Percentiles rank a stretch among this genome's conserved stretches.
phyloP scores from a whole-genome alignment of 1,140 invertebrate genomes.

The Neodiprion virginianus region DNA sequence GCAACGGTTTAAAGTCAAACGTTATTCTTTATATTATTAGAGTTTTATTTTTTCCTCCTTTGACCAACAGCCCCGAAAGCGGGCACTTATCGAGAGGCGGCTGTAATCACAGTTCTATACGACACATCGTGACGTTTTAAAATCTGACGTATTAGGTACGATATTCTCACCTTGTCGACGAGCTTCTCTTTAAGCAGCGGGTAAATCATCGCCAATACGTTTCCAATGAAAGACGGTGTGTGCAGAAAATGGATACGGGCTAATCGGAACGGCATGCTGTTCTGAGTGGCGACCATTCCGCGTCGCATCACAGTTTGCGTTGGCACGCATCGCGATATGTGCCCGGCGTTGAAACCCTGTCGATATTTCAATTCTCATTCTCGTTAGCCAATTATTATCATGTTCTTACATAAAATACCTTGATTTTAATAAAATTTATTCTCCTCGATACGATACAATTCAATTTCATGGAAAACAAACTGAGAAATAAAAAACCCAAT shows the following conservation, averaged over 20 bases:
- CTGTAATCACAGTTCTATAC: too few relatives aligned
- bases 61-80: too few relatives aligned
- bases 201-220: conserved; percentile 51
- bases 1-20: too few relatives aligned
- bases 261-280: conserved; percentile 57
- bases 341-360: conserved; percentile 50
- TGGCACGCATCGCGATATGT: conserved; percentile 53
- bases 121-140: too few relatives aligned
- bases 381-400: too few relatives aligned
- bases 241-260: conserved; percentile 51
- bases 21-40: too few relatives aligned
- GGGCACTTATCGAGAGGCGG: too few relatives aligned
- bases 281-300: conserved; percentile 55
- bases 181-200: conserved; percentile 55
- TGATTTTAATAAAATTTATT: conserved; percentile 11
- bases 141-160: too few relatives aligned
- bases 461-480: neutral
- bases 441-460: neutral
- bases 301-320: conserved; percentile 49
- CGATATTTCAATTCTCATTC: too few relatives aligned
- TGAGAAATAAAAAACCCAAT: conserved; percentile 9
- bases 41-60: too few relatives aligned
- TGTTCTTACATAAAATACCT: conserved; percentile 12
- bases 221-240: conserved; percentile 50
- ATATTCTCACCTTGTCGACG: conserved; percentile 47